A percentile compares a stretch with the other conserved stretches of the same genome.
These are phyloP conservation scores for Apodemia hepburni DNA, from an alignment of 2,888 invertebrate species.

Conservation along the genomic window DNA sequence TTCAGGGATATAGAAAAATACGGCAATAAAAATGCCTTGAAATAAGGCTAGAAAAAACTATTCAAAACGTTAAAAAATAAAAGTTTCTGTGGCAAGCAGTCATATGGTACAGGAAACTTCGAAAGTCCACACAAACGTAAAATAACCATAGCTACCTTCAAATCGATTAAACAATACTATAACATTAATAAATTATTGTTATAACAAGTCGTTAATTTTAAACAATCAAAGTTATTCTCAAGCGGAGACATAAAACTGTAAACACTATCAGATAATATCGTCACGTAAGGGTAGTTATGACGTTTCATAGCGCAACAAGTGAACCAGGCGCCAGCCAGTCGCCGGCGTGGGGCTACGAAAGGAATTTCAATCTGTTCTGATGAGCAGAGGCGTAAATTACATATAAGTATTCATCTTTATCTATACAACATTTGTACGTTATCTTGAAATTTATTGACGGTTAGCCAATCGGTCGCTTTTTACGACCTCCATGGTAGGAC, in stretches of 20 bases:
- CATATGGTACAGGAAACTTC: too few relatives aligned
- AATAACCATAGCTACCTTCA: too few relatives aligned
- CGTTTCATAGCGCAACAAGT: constrained; percentile 69
- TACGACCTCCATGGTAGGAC: too few relatives aligned
- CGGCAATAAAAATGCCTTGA: too few relatives aligned
- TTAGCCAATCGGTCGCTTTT: too few relatives aligned
- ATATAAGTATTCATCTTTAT: constrained; percentile 36
- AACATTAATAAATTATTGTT: too few relatives aligned
- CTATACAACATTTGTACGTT: constrained; percentile 4
- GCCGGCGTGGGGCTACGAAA: constrained; percentile 54
- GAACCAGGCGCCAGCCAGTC: constrained; percentile 55
- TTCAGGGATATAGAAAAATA: too few relatives aligned
- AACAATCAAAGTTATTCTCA: neutral
- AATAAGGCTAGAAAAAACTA: too few relatives aligned
- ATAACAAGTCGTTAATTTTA: neutral
- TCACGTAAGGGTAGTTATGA: constrained; percentile 63
- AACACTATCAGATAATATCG: constrained; percentile 21
- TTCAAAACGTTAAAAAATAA: too few relatives aligned
- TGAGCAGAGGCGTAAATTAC: constrained; percentile 70
- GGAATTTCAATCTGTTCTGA: constrained; percentile 75
- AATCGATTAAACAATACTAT: too few relatives aligned
- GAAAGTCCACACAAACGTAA: too few relatives aligned
- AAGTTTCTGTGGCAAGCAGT: too few relatives aligned
- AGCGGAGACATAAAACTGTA: neutral
- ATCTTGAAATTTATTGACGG: neutral